Percentiles rank a stretch among this genome's conserved stretches.
phyloP scores from a whole-genome alignment of 2,888 invertebrate genomes.

The Argyresthia goedartella region DNA sequence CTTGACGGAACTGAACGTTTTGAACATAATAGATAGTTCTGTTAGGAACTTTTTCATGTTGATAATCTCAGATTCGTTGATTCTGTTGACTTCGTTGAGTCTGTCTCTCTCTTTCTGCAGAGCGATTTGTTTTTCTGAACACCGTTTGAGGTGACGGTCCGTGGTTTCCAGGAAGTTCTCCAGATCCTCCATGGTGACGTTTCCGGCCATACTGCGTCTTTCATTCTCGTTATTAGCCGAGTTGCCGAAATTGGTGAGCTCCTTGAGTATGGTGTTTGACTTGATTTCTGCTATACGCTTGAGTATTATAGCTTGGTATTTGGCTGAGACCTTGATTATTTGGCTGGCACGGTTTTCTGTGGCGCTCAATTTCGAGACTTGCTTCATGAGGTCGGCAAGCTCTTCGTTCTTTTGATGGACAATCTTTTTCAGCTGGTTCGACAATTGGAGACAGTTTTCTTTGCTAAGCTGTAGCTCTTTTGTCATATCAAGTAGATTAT shows the following conservation, averaged over 20 bases:
- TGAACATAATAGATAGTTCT: slow-evolving; percentile 47
- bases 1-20: slow-evolving; percentile 46
- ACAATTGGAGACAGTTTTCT: slow-evolving; percentile 49
- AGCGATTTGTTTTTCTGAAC: slow-evolving; percentile 43
- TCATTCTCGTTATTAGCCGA: slow-evolving; percentile 38
- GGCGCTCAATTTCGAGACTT: slow-evolving; percentile 47
- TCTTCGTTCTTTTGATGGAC: slow-evolving; percentile 58
- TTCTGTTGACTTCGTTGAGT: slow-evolving; percentile 45
- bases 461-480: slow-evolving; percentile 45
- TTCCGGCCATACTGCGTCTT: slow-evolving; percentile 40
- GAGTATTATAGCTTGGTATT: slow-evolving; percentile 57
- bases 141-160: slow-evolving; percentile 46
- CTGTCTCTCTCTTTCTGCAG: slow-evolving; percentile 54
- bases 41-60: slow-evolving; percentile 51
- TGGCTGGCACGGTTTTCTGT: slow-evolving; percentile 52
- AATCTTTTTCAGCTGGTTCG: slow-evolving; percentile 50
- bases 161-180: slow-evolving; percentile 61
- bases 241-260: slow-evolving; percentile 53
- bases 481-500: slow-evolving; percentile 43
- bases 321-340: slow-evolving; percentile 58
- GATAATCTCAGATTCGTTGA: slow-evolving; percentile 53
- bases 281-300: slow-evolving; percentile 58
- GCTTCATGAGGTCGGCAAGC: slow-evolving; percentile 50
- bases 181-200: slow-evolving; percentile 55
- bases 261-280: slow-evolving; percentile 49